phyloP scores from a whole-genome alignment of 2,797 vertebrate genomes.

The Numenius phaeopus region DNA sequence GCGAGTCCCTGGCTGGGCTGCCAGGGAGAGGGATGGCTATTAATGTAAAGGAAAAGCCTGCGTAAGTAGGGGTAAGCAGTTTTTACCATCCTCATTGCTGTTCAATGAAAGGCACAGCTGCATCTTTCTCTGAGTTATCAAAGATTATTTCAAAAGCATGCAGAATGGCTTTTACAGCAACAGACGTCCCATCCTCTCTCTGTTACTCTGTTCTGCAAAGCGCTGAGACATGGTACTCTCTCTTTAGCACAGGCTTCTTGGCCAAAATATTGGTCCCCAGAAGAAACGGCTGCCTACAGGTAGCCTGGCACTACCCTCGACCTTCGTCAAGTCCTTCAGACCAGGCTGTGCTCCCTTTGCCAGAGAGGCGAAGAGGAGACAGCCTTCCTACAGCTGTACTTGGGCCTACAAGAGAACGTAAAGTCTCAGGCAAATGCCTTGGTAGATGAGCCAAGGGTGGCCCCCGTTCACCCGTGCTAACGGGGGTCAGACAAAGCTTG shows the following conservation, averaged over 20 bases:
- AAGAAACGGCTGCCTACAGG: not conserved
- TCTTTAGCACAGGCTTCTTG: not conserved
- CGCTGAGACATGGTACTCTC: not conserved
- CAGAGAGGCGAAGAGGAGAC: not conserved
- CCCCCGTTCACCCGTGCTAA: rapidly evolving
- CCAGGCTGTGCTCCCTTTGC: not conserved
- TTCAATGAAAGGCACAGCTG: slow-evolving; percentile 50
- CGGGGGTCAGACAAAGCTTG: not conserved
- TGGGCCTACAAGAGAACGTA: not conserved
- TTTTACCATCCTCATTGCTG: not conserved
- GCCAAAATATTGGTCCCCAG: not conserved
- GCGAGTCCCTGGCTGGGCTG: slow-evolving; percentile 11
- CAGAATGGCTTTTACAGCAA: slow-evolving; percentile 20
- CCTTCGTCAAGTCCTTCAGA: not conserved
- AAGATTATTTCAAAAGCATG: slow-evolving; percentile 30
- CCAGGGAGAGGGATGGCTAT: slow-evolving; percentile 19
- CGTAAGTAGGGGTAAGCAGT: slow-evolving; percentile 42
- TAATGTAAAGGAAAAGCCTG: slow-evolving; percentile 30
- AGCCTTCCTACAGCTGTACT: not conserved
- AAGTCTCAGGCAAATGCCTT: not conserved
- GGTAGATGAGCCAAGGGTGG: not conserved
- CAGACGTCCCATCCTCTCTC: not conserved
- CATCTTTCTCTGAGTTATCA: slow-evolving; percentile 55
- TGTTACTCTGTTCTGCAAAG: not conserved
- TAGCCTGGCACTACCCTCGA: not conserved